A percentile compares a stretch with the other conserved stretches of the same genome.
Evolutionary conservation across 2,113 vertebrate genomes (phyloP).

Genomic region (Saguinus imperator): DNA sequence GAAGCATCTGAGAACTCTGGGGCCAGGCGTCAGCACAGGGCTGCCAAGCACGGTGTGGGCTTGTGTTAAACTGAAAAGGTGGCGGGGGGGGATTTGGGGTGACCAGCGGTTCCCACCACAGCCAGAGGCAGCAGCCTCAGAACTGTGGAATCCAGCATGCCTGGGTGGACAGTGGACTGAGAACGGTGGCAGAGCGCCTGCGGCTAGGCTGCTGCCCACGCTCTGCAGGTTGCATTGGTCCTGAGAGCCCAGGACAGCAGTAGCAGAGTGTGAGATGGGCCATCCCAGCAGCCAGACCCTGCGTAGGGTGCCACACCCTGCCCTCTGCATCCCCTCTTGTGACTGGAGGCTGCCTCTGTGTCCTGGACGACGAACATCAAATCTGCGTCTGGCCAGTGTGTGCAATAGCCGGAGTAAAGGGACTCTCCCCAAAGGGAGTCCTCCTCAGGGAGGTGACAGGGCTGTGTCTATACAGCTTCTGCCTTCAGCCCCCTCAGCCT

Average conservation of each 20-base stretch:
- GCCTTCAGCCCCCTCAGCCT: not conserved
- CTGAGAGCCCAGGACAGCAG: not conserved
- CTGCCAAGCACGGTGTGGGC: not conserved
- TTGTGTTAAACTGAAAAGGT: not conserved
- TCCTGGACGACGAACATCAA: not conserved
- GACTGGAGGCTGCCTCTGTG: fast-evolving
- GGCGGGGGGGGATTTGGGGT: no score
- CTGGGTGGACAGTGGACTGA: not conserved
- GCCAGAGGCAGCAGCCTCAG: not conserved
- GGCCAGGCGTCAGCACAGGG: not conserved
- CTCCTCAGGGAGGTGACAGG: not conserved
- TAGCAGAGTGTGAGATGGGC: not conserved
- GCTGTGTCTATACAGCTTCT: not conserved
- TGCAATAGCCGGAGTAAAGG: not conserved
- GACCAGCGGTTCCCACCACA: not conserved
- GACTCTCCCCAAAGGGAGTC: fast-evolving
- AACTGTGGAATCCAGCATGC: not conserved
- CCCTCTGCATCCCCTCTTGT: not conserved
- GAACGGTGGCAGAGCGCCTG: not conserved
- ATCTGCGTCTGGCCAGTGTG: not conserved
- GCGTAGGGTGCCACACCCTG: not conserved
- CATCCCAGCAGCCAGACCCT: not conserved
- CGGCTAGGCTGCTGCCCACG: not conserved
- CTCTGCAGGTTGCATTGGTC: not conserved
- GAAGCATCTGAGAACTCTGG: not conserved